Evolutionary conservation across 2,113 vertebrate species (phyloP).

Genomic region (Papio anubis): DNA sequence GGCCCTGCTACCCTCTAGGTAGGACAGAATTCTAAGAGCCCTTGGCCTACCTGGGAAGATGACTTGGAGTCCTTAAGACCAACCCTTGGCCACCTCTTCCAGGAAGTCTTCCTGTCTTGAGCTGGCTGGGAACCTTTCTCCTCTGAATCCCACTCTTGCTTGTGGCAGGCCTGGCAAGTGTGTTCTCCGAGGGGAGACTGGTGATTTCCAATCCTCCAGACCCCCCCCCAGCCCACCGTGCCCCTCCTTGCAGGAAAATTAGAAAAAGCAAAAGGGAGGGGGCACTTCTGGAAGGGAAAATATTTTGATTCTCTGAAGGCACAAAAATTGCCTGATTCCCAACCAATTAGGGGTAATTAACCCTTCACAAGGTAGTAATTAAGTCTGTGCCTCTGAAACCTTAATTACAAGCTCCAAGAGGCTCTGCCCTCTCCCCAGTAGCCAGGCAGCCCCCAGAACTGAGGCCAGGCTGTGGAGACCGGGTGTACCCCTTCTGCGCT

Average conservation of each 20-base stretch:
- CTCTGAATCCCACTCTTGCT: background rate
- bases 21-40: background rate
- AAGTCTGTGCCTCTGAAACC: slow-evolving; percentile 54
- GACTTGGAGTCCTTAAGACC: background rate
- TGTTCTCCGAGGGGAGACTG: background rate
- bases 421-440: background rate
- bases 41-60: too few relatives aligned
- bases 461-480: background rate
- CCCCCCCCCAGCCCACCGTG: background rate
- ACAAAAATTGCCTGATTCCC: slow-evolving; percentile 72
- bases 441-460: background rate
- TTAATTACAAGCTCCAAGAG: slow-evolving; percentile 58
- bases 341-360: slow-evolving; percentile 76
- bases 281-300: slow-evolving; percentile 53
- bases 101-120: background rate
- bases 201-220: background rate
- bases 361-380: slow-evolving; percentile 74
- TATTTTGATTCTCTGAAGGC: slow-evolving; percentile 74
- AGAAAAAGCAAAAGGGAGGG: background rate
- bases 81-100: background rate
- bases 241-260: background rate
- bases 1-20: too few relatives aligned
- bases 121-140: background rate
- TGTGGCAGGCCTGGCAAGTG: background rate
- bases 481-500: background rate